Conservation (phyloP, 2,888 invertebrate species). For the Ophion slaviceki region DNA sequence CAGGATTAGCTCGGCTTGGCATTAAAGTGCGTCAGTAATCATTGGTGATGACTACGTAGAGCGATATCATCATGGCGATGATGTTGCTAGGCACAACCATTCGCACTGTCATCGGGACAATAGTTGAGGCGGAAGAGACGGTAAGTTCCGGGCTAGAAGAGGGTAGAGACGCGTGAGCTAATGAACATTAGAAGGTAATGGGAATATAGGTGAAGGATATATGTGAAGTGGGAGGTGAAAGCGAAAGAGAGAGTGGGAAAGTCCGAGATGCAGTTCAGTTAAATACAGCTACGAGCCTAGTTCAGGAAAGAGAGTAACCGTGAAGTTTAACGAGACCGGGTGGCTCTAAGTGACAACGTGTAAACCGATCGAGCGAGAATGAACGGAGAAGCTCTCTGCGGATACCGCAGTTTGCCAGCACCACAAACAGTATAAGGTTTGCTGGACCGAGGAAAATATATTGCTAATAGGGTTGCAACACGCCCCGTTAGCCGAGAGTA, state of each 20-base stretch:
- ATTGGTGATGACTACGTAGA: too few species aligned
- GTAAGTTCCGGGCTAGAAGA: neutral
- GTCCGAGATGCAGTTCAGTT: conserved; percentile 5
- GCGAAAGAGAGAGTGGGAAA: conserved; percentile 23
- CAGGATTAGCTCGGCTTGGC: too few species aligned
- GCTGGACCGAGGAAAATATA: conserved; percentile 78
- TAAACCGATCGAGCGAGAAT: conserved; percentile 72
- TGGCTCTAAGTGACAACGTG: conserved; percentile 73
- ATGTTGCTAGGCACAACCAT: too few species aligned
- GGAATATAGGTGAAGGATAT: neutral
- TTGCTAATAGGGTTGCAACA: conserved; percentile 81
- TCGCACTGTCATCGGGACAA: too few species aligned
- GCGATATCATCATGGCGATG: too few species aligned
- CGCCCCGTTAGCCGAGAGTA: conserved; percentile 80
- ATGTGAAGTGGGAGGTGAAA: conserved; percentile 5
- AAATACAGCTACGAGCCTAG: conserved; percentile 1
- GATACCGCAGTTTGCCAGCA: conserved; percentile 64
- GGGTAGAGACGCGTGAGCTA: neutral
- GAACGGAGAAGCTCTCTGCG: conserved; percentile 57
- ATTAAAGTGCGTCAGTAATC: too few species aligned
- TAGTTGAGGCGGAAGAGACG: too few species aligned
- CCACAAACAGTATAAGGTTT: conserved; percentile 70
- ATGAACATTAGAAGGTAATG: neutral
- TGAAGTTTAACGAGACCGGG: conserved; percentile 61
- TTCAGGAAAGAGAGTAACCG: conserved; percentile 28